phyloP scores from a whole-genome alignment of 2,888 invertebrate species.

The Caenorhabditis auriculariae region DNA sequence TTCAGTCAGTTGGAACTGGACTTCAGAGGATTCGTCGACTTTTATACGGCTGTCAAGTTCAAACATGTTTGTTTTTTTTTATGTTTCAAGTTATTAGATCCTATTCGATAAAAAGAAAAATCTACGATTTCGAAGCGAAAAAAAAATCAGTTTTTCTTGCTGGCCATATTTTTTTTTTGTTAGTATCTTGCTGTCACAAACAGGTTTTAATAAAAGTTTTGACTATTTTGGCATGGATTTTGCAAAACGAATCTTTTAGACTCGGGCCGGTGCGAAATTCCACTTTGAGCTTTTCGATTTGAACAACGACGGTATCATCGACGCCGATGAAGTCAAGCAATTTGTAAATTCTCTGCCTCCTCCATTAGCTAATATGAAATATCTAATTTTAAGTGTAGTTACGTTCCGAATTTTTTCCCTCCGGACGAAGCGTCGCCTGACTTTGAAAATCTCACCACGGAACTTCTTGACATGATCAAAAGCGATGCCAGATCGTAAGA shows the following conservation, averaged over 20 bases:
- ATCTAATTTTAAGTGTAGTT: constrained; percentile 3
- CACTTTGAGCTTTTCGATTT: constrained; percentile 26
- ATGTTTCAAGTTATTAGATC: too few relatives aligned
- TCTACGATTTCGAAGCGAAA: too few relatives aligned
- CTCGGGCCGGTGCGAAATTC: constrained; percentile 13
- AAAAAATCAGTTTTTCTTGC: too few relatives aligned
- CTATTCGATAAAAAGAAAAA: too few relatives aligned
- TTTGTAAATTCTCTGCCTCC: not conserved
- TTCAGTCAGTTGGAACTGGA: constrained; percentile 22
- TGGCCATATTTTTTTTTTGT: too few relatives aligned
- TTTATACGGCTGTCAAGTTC: constrained; percentile 15
- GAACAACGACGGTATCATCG: constrained; percentile 20
- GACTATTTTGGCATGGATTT: too few relatives aligned
- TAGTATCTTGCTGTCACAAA: too few relatives aligned
- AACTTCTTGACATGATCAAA: constrained; percentile 11
- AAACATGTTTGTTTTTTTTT: constrained; percentile 17
- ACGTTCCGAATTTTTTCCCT: constrained; percentile 3
- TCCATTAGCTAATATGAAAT: constrained; percentile 1
- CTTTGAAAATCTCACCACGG: constrained; percentile 3
- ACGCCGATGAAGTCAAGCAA: constrained; percentile 14
- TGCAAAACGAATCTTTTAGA: constrained; percentile 9
- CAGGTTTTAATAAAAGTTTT: too few relatives aligned
- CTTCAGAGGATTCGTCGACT: constrained; percentile 27
- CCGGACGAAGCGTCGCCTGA: not conserved
- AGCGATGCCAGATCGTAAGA: too few relatives aligned